Base-by-base conservation (phyloP, 2,113 vertebrate species). In the Strigops habroptila region DNA sequence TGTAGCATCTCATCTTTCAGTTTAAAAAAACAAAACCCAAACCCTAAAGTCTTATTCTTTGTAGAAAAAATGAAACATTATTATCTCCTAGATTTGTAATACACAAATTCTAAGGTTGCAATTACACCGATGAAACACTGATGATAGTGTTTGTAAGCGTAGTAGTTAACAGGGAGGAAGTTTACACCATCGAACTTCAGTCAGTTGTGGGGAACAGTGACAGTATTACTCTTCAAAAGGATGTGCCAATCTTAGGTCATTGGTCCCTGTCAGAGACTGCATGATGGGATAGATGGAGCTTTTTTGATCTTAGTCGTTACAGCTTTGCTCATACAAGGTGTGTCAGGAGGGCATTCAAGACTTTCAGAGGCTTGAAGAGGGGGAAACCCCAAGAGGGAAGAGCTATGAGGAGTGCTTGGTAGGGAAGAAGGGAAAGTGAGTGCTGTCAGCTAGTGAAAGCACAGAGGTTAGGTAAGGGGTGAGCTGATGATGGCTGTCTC, bases 241-340 rank as follows among this genome's bases (percentile, higher is more conserved):
- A 9, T 2, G 13, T 52, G 63, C n/a, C 25, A 12, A 2, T 28
- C 37, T 46, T 6, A 6, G 1, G 0, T 12, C 12, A 6, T 2
- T 0, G 1, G 21, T 63, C 14, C 1, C 48, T 5, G 35, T 24
- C 41, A 3, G 57, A 24, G 43, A 10, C 5, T 5, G 43, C 28
- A 2, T 4, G 14, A 46, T 24, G 25, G 6, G 27, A 22, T 1
- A 37, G 31, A 10, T 5, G 15, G 35, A 11, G 23, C 10, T 53
- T 18, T 31, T 51, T 14, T 18, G 52, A 7, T 62, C 46, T 43
- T 52, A 91, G 64, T 30, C n/a, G 1, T 24, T 17, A 14, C 4
- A 13, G 23, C 46, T 67, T 67, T 73, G 59, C 19, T 37, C 14
- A 7, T 44, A 15, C 24, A 3, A 15, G 13, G 27, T 31, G 8